Base-by-base conservation (phyloP, 2,113 vertebrate species). In the Gnathonemus echidnorhynchus region DNA sequence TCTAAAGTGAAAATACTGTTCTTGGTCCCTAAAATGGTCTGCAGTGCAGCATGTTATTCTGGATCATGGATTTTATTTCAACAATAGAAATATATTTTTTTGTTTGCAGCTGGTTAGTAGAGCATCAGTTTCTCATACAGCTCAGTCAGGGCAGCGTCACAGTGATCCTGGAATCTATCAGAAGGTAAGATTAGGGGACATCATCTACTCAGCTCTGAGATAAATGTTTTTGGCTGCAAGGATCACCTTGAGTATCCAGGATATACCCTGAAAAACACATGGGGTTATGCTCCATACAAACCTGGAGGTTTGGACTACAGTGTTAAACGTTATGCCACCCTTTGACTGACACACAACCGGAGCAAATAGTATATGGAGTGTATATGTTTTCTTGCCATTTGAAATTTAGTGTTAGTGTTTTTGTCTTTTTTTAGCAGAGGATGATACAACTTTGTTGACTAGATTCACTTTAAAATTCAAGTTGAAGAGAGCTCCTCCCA, bases 401-500 rank as follows among this genome's bases (percentile, higher is more conserved):
- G 27, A 74, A 74, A 74, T 77, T 35, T 80, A 19, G 15, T 80
- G 74, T 80, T 7, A 42, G 39, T 15, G 15, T 80, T 77, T 35
- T 80, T 80, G 74, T 27, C 35, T 80, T 80, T 42, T 80, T 80
- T 7, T 42, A 42, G 74, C 17, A 80, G 15, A 39, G 31, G 35
- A 56, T 80, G 74, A n/a, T 42, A 21, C 35, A 31, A 31, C 62
- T 31, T 80, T 80, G 35, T 42, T 39, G 31, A 39, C 74, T 19
- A 39, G 70, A 42, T 17, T 49, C 84, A 48, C 45, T 86, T 86
- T 50, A n/a, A 45, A 50, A 46, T 53, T 19, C 24, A 53, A 48
- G 89, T 56, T 90, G n/a, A 90, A 86, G 53, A 89, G 9, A 87
- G 90, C 89, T 89, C 92, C 92, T 46, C 89, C 90, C 88, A 89